Base-by-base conservation (phyloP, 2,113 vertebrate genomes). In the Genyomyrus donnyi region DNA sequence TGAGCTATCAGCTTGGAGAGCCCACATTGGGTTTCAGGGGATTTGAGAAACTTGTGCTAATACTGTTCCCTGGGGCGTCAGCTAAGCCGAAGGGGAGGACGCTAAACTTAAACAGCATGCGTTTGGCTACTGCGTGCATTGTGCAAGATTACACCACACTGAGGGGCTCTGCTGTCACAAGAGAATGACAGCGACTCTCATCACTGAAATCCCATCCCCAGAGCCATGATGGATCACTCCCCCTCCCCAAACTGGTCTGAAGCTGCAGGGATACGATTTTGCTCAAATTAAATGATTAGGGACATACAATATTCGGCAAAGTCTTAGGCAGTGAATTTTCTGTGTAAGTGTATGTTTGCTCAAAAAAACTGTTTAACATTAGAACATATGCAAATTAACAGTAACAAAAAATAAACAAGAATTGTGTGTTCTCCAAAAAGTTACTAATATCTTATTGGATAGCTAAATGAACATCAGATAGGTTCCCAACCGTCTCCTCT, bases 31-130 rank as follows among this genome's bases (percentile, higher is more conserved):
- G 52, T 48, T 52, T 66, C 52, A 13, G 49, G 53, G 89, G 89
- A 86, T 90, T 90, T 87, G 45, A 83, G 84, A 90, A 87, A 90
- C 45, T 31, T 52, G 46, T 17, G 27, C 46, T 87, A 90, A 90
- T 87, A 52, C 89, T 27, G 35, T 15, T 48, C 50, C 17, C 49
- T 6, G 31, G 42, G 84, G 89, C 85, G 35, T 58, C 46, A 13
- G 42, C 19, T 58, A 45, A 31, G 58, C 39, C 45, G 46, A 48
- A 50, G 88, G 49, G 88, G 45, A n/a, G 50, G 8, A 31, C 31
- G 31, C 88, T 56, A 49, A 5, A 80, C 50, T 83, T 89, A 89
- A 89, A 84, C 35, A 4, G 50, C 5, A 11, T 50, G 45, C 45
- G 46, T 87, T 27, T 31, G 49, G 15, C 70, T 10, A 27, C 74